phyloP scores from a whole-genome alignment of 2,113 vertebrate species.

The Nicator chloris region DNA sequence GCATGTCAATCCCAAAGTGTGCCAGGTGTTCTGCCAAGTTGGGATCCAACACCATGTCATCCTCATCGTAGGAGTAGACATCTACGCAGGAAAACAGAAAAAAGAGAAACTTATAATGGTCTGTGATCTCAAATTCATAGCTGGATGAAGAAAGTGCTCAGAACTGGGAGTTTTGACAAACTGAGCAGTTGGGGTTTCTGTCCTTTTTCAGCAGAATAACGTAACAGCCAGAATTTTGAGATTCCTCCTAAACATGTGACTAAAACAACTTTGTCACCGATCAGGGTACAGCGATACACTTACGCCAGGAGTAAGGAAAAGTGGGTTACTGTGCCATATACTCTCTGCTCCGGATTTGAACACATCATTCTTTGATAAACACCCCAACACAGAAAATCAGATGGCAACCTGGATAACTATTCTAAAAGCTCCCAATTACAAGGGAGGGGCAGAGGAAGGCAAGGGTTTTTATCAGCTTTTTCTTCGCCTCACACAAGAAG shows the following conservation, averaged over 20 bases:
- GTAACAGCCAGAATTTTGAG: neutral
- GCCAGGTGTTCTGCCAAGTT: conserved; percentile 92
- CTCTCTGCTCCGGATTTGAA: neutral
- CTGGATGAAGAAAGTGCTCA: neutral
- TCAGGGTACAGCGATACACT: neutral
- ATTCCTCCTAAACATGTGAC: neutral
- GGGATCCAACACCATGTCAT: conserved; percentile 97
- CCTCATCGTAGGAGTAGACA: conserved; percentile 96
- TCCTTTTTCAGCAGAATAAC: neutral
- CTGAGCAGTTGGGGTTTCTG: neutral
- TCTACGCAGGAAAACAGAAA: conserved; percentile 68
- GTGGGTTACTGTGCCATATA: neutral
- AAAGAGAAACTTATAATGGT: neutral
- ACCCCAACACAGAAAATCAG: neutral
- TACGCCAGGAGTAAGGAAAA: neutral
- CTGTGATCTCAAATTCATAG: neutral
- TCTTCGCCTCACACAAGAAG: neutral
- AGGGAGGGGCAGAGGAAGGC: neutral
- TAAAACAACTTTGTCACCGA: neutral
- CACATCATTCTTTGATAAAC: neutral
- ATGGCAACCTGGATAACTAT: neutral
- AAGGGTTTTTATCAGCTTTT: neutral
- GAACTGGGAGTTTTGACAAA: neutral
- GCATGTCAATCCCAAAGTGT: conserved; percentile 98
- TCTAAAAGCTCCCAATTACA: neutral